Evolutionary conservation across 2,113 vertebrate genomes (phyloP).

Genomic region (Ahaetulla prasina): DNA sequence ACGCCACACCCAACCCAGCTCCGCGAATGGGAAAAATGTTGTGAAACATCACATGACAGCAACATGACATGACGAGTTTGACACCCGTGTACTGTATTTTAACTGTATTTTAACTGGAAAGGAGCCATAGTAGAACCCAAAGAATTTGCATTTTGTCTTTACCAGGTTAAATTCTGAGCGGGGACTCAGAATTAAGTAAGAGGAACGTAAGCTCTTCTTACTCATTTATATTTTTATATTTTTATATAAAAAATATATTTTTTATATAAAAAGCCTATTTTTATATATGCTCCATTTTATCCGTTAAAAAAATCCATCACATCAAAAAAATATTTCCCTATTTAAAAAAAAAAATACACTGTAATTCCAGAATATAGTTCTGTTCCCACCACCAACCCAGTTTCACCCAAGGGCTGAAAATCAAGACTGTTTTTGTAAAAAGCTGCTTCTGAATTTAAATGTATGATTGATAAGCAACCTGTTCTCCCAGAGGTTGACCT

Average conservation of each 20-base stretch:
- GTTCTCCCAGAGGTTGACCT: slow-evolving; percentile 27
- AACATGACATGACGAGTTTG: no score
- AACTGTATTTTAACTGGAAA: background rate
- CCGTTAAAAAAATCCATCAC: background rate
- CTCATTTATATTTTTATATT: no score
- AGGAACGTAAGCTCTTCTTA: background rate
- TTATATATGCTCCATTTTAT: background rate
- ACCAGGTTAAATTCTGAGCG: background rate
- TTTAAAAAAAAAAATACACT: background rate
- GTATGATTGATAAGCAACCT: background rate
- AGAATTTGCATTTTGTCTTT: background rate
- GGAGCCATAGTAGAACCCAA: background rate
- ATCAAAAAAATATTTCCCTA: background rate
- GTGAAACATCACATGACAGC: no score
- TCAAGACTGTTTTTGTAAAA: background rate
- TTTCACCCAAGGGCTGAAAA: background rate
- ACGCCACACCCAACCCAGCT: no score
- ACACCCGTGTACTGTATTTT: background rate
- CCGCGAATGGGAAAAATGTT: no score
- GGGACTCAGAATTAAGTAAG: background rate
- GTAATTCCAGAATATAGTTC: background rate
- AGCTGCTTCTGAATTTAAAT: background rate
- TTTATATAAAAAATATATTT: no score
- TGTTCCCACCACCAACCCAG: background rate
- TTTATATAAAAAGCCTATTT: no score